These are phyloP conservation scores for Drosophila glabriapex DNA, from an alignment of 2,888 invertebrate genomes.

Conservation along the genomic window DNA sequence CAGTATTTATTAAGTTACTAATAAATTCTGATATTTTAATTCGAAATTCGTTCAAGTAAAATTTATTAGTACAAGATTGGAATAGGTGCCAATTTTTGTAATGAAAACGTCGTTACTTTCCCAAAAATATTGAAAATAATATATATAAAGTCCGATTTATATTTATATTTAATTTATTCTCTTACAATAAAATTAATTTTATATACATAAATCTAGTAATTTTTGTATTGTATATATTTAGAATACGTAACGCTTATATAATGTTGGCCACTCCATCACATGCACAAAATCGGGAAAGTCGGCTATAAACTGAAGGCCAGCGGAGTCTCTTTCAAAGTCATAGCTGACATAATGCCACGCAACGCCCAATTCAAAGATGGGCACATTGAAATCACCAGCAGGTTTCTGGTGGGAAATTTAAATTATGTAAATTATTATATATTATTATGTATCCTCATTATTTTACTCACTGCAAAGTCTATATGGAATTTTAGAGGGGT, in stretches of 20 bases:
- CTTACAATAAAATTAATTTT: background rate
- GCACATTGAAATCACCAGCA: constrained; percentile 52
- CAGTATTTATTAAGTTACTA: background rate
- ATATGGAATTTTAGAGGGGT: constrained; percentile 76
- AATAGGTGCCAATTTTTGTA: background rate
- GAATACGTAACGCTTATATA: constrained; percentile 84
- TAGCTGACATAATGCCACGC: constrained; percentile 86
- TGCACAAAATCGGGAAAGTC: constrained; percentile 87
- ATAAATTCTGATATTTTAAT: background rate
- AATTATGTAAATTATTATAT: too few relatives aligned
- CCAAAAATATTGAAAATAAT: background rate
- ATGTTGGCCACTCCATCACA: constrained; percentile 86
- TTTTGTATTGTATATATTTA: constrained; percentile 36
- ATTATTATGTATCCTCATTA: background rate
- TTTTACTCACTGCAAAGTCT: constrained; percentile 66
- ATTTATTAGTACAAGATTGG: background rate
- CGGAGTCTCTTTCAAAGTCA: constrained; percentile 84
- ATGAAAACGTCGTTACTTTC: background rate
- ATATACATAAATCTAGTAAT: background rate
- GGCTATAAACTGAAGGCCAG: constrained; percentile 84
- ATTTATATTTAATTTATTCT: background rate
- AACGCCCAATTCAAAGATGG: constrained; percentile 85
- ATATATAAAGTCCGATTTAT: background rate
- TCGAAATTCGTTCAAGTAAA: background rate
- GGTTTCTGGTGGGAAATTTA: constrained; percentile 35